Conservation (phyloP, 2,888 invertebrate species). For the Catocala fraxini region DNA sequence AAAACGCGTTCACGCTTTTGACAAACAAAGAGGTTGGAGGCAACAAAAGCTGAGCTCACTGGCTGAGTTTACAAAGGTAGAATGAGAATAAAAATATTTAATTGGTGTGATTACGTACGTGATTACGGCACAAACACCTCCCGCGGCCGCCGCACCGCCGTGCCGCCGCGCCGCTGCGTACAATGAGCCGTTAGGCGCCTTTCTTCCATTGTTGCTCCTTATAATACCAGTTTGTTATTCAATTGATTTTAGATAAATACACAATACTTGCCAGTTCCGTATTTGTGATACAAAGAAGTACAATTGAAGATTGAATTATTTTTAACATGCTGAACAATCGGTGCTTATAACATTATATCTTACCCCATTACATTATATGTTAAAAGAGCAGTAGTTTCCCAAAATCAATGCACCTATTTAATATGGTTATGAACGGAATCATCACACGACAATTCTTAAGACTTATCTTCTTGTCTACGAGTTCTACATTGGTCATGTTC, state of each 20-base stretch:
- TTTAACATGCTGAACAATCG: too few relatives aligned
- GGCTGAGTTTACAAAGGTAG: constrained; percentile 67
- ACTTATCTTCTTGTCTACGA: too few relatives aligned
- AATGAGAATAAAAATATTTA: constrained; percentile 84
- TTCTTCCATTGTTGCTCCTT: constrained; percentile 47
- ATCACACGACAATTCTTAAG: too few relatives aligned
- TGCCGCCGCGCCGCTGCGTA: constrained; percentile 42
- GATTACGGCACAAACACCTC: constrained; percentile 82
- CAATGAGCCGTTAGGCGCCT: constrained; percentile 45
- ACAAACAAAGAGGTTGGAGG: constrained; percentile 38
- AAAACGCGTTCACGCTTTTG: constrained; percentile 34
- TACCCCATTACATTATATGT: too few relatives aligned
- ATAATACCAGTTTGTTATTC: constrained; percentile 46
- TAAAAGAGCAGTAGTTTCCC: too few relatives aligned
- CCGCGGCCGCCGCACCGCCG: constrained; percentile 64
- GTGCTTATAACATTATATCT: too few relatives aligned
- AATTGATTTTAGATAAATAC: constrained; percentile 47
- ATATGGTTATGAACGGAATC: too few relatives aligned
- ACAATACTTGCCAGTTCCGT: constrained; percentile 21
- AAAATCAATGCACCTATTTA: too few relatives aligned
- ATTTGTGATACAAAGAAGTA: background rate
- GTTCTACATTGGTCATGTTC: too few relatives aligned
- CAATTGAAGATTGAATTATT: background rate
- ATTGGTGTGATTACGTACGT: constrained; percentile 81
- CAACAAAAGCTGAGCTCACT: constrained; percentile 35